Conservation (phyloP, 2,888 invertebrate genomes). For the Mesorhabditis spiculigera region DNA sequence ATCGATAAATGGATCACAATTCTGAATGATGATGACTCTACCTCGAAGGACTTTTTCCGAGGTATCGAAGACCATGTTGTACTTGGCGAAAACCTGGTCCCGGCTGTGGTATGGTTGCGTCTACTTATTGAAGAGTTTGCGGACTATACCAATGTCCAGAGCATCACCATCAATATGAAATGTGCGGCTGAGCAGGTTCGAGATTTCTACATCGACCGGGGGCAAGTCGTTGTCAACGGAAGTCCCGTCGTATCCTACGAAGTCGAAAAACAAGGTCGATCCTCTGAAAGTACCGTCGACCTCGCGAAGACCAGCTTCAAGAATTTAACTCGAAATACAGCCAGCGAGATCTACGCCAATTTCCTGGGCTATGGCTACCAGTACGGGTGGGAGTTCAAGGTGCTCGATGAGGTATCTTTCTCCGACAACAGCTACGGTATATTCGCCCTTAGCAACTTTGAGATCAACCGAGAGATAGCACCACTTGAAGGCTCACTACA, state of each 20-base stretch:
- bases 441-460: background rate
- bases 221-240: conserved; percentile 4
- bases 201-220: conserved; percentile 1
- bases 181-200: background rate
- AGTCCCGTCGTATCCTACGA: background rate
- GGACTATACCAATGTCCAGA: conserved; percentile 3
- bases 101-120: background rate
- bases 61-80: conserved; percentile 1
- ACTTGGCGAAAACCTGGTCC: background rate
- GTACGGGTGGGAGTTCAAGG: conserved; percentile 5
- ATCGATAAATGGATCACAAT: background rate
- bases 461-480: background rate
- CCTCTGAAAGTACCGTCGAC: background rate
- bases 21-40: background rate
- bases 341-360: background rate
- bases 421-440: conserved; percentile 1
- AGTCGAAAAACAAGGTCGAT: background rate
- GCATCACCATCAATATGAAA: background rate
- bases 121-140: background rate
- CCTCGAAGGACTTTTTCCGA: background rate
- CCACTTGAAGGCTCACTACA: background rate
- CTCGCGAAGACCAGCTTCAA: conserved; percentile 4
- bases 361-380: background rate
- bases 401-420: conserved; percentile 1
- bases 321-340: conserved; percentile 4